phyloP scores from a whole-genome alignment of 2,888 invertebrate genomes.

The Scrobipalpa atriplicella region DNA sequence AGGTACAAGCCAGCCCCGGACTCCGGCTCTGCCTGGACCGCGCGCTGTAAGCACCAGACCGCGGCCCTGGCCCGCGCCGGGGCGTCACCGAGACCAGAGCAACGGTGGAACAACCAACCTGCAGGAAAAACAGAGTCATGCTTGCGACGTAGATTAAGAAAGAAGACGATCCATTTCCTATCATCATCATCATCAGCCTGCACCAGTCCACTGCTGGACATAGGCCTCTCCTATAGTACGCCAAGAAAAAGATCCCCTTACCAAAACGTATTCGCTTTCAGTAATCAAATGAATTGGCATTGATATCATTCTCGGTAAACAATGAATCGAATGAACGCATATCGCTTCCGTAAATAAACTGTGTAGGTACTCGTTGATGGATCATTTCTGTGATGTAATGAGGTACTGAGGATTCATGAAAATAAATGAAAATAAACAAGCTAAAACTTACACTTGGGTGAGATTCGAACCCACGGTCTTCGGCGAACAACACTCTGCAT shows the following conservation, averaged over 20 bases:
- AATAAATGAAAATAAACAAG: too few relatives aligned
- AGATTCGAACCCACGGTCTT: too few relatives aligned
- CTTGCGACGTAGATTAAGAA: neutral
- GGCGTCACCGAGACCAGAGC: slow-evolving; percentile 94
- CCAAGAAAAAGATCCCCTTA: neutral
- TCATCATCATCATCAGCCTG: too few relatives aligned
- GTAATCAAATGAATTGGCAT: slow-evolving; percentile 6
- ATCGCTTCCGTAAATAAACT: slow-evolving; percentile 25
- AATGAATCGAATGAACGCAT: slow-evolving; percentile 22
- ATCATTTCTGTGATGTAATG: neutral
- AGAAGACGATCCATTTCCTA: too few relatives aligned
- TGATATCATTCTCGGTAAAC: slow-evolving; percentile 6
- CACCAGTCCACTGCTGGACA: too few relatives aligned
- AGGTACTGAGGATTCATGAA: too few relatives aligned
- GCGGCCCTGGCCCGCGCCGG: slow-evolving; percentile 93
- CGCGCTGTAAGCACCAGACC: slow-evolving; percentile 94
- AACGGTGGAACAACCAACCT: slow-evolving; percentile 97
- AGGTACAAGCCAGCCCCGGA: slow-evolving; percentile 98
- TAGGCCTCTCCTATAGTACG: too few relatives aligned
- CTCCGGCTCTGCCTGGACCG: slow-evolving; percentile 95
- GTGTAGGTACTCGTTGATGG: neutral
- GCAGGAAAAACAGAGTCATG: neutral
- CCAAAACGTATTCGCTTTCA: neutral
- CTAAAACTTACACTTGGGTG: too few relatives aligned
- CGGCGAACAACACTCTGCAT: too few relatives aligned